Conservation (phyloP, 2,113 vertebrate species). For the Epinephelus cyanopodus region DNA sequence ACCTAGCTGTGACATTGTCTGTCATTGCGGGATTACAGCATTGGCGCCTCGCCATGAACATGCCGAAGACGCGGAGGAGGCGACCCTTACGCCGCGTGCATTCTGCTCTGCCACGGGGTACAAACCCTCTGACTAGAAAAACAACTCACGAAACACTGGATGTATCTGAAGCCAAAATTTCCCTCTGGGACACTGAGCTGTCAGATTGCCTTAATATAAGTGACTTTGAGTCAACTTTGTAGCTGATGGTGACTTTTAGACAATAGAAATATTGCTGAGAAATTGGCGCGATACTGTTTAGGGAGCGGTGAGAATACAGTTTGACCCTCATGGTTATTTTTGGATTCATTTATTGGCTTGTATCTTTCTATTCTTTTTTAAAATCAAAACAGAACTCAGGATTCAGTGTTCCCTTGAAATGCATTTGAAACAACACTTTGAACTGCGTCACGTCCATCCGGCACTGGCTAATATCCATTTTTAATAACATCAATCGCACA, state of each 20-base stretch:
- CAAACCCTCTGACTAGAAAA: conserved; percentile 34
- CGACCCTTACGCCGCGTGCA: conserved; percentile 44
- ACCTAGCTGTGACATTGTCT: conserved; percentile 74
- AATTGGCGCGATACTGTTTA: background rate
- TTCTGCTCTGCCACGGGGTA: conserved; percentile 49
- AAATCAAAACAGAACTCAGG: conserved; percentile 12
- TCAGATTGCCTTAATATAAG: conserved; percentile 42
- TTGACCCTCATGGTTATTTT: conserved; percentile 12
- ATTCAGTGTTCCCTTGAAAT: conserved; percentile 28
- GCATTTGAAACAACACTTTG: conserved; percentile 16
- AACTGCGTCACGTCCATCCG: background rate
- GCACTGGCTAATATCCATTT: conserved; percentile 2
- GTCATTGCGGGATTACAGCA: conserved; percentile 70
- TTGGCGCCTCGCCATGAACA: conserved; percentile 63
- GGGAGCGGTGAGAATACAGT: conserved; percentile 5
- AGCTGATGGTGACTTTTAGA: conserved; percentile 44
- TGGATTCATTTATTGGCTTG: background rate
- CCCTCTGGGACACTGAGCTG: conserved; percentile 42
- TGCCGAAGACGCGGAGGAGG: conserved; percentile 51
- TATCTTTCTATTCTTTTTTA: background rate
- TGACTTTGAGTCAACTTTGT: conserved; percentile 65
- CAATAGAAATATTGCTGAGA: conserved; percentile 7
- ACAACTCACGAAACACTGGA: conserved; percentile 33
- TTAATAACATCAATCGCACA: background rate
- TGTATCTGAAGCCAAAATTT: conserved; percentile 41